phyloP scores from a whole-genome alignment of 2,113 vertebrate genomes.

The Cyrtonyx montezumae region DNA sequence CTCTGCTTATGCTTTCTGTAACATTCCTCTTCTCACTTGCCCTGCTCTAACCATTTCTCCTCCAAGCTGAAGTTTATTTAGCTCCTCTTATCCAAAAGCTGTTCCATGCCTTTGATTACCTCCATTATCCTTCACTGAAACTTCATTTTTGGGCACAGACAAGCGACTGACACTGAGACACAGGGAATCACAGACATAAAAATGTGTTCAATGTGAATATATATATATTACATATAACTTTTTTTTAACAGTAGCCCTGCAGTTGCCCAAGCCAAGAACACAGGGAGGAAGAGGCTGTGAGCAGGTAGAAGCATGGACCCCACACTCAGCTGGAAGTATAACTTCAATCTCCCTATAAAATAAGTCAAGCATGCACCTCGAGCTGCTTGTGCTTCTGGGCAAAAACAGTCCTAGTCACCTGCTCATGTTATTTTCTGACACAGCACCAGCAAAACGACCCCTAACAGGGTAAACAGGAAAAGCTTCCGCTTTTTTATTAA shows the following conservation, averaged over 20 bases:
- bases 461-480: background rate
- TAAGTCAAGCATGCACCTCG: rapidly evolving
- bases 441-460: background rate
- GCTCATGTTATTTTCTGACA: background rate
- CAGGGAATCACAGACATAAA: background rate
- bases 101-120: background rate
- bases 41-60: background rate
- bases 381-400: background rate
- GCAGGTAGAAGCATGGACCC: background rate
- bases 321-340: background rate
- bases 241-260: no score
- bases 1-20: background rate
- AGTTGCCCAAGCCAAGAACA: background rate
- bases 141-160: background rate
- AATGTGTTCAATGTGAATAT: background rate
- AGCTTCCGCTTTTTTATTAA: background rate
- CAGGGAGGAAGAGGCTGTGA: background rate
- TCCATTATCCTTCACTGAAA: background rate
- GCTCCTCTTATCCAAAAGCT: background rate
- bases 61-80: background rate
- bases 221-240: background rate
- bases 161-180: background rate
- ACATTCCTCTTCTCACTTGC: background rate
- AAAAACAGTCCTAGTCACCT: background rate
- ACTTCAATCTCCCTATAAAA: background rate